Percentiles rank a stretch among this genome's conserved stretches.
Conservation (phyloP, 2,888 invertebrate species). For the Portevinia maculata region DNA sequence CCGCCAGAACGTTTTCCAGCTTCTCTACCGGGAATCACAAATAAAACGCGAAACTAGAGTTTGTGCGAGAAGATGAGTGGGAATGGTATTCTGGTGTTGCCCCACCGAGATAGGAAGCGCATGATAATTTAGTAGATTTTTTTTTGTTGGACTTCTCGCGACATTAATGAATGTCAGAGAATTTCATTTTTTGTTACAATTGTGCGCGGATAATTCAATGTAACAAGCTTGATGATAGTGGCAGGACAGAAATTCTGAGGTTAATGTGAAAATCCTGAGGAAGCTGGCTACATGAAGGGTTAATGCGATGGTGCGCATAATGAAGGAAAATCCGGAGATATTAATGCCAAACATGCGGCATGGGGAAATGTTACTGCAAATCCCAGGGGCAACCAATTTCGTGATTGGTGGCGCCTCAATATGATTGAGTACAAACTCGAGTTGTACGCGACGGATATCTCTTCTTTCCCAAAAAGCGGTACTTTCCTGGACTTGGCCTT, state of each 20-base stretch:
- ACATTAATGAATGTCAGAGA: slow-evolving; percentile 6
- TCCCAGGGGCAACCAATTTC: no score
- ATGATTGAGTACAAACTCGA: no score
- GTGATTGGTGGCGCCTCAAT: no score
- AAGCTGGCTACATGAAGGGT: no score
- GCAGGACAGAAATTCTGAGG: slow-evolving; percentile 40
- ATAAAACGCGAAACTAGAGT: slow-evolving; percentile 24
- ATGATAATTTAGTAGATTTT: slow-evolving; percentile 26
- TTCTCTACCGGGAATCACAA: slow-evolving; percentile 38
- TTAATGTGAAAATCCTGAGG: slow-evolving; percentile 37
- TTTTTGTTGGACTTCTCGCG: slow-evolving; percentile 35
- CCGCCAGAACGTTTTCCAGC: slow-evolving; percentile 11
- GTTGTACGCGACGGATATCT: no score
- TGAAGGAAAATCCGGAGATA: no score
- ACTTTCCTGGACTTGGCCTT: no score
- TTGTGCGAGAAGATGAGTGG: not conserved
- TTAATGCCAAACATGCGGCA: no score
- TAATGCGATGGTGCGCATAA: no score
- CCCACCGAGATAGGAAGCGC: slow-evolving; percentile 15
- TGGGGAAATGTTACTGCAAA: no score
- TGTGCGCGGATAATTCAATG: slow-evolving; percentile 24
- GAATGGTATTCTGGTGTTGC: not conserved
- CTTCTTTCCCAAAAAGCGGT: no score
- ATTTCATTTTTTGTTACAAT: slow-evolving; percentile 41
- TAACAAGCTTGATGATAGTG: slow-evolving; percentile 47